phyloP scores from a whole-genome alignment of 2,797 vertebrate genomes.

The Echeneis naucrates region DNA sequence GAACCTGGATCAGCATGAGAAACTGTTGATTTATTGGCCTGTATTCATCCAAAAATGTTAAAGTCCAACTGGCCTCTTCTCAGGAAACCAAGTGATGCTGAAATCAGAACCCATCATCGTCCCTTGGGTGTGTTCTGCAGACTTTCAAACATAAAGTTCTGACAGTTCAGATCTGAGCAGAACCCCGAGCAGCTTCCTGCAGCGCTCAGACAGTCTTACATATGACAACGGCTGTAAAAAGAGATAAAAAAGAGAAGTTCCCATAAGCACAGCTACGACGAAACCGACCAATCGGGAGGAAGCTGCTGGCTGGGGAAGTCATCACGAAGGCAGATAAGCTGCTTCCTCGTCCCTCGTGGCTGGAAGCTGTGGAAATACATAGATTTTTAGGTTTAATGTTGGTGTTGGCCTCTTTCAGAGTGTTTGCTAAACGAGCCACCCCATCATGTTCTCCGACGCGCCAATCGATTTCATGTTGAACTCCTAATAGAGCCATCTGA shows the following conservation, averaged over 20 bases:
- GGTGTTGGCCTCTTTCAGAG: not conserved
- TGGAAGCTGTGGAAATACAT: not conserved
- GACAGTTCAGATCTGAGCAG: no score
- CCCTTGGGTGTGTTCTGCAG: no score
- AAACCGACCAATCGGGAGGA: not conserved
- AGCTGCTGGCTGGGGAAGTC: not conserved
- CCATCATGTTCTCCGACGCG: not conserved
- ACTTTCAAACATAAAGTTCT: no score
- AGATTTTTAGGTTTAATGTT: not conserved
- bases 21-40: no score
- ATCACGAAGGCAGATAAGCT: not conserved
- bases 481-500: not conserved
- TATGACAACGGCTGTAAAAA: no score
- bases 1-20: no score
- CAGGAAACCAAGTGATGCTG: no score
- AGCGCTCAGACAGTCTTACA: no score
- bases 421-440: not conserved
- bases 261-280: not conserved
- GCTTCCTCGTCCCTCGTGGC: not conserved
- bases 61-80: no score
- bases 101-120: no score
- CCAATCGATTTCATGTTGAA: constrained; percentile 26
- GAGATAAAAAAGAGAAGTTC: not conserved
- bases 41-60: no score
- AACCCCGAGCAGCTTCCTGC: no score